Base-by-base conservation (phyloP, 2,113 vertebrate genomes). In the Labeo catla region DNA sequence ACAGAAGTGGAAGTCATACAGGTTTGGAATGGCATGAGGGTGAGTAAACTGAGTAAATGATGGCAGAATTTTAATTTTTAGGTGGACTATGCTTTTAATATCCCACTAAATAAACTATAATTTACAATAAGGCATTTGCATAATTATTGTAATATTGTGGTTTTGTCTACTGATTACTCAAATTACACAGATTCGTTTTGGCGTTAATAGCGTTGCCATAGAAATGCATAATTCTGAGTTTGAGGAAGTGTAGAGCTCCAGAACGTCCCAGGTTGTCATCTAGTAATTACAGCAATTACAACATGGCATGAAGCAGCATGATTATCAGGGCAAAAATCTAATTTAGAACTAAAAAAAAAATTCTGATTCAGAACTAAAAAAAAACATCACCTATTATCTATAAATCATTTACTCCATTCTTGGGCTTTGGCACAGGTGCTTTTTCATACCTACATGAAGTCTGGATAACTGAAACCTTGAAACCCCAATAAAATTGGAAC, bases 211-310 rank as follows among this genome's bases (percentile, higher is more conserved):
- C 8, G n/a, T 76, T 76, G 12, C 74, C 23, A 23, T 76, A 49
- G 73, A 76, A 52, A 77, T 28, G 50, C 23, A 36, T 54, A 16
- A 54, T 77, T 77, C 15, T 28, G n/a, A 36, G 49, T 77, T 23
- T 3, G 6, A 49, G 5, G 11, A 49, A 23, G 39, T 11, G 11
- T 23, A 74, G 43, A 74, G 21, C 36, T 72, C 19, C 4, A 50
- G 12, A 76, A 76, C n/a, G 7, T 23, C n/a, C 45, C 8, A 52
- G 73, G 13, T 50, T 76, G 45, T 76, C 49, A 28, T 76, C 12
- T 50, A 47, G 12, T 77, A 77, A 77, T 77, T 77, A 77, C n/a
- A 54, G 74, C 16, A 77, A 77, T 77, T 77, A 5, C 28, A 54
- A 54, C 28, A 77, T 11, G 23, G 47, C 4, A 8, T 54, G 12